These are phyloP conservation scores for Miltochrista miniata DNA, from an alignment of 2,888 invertebrate genomes.

Conservation along the genomic window DNA sequence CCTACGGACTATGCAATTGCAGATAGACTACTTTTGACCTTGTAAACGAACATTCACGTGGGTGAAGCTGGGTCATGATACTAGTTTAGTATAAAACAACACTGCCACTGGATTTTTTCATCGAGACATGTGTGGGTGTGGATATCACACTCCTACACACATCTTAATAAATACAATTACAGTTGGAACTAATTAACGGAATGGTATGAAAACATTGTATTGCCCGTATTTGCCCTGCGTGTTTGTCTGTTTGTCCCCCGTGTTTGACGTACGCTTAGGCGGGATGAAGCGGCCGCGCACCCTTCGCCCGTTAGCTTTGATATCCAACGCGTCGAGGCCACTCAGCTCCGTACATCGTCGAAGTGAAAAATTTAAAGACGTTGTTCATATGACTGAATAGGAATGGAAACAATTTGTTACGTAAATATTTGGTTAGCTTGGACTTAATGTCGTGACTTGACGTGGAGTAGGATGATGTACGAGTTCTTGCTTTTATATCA, in stretches of 20 bases:
- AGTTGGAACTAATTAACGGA: constrained; percentile 14
- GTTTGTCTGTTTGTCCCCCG: constrained; percentile 26
- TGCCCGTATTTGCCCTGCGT: neutral
- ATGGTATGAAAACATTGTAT: neutral
- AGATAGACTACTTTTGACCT: too few species aligned
- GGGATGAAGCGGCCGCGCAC: constrained; percentile 37
- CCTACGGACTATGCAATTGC: too few species aligned
- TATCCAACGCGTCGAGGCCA: too few species aligned
- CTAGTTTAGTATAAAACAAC: too few species aligned
- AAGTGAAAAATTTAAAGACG: neutral
- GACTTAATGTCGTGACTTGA: too few species aligned
- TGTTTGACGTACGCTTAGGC: constrained; percentile 41
- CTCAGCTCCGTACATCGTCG: constrained; percentile 3
- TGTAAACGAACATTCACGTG: too few species aligned
- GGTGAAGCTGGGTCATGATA: too few species aligned
- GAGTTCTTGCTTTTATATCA: too few species aligned
- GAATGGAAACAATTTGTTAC: neutral
- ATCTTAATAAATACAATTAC: neutral
- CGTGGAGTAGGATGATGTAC: too few species aligned
- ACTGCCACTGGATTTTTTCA: too few species aligned
- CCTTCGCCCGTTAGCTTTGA: too few species aligned
- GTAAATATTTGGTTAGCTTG: neutral
- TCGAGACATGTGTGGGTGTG: too few species aligned
- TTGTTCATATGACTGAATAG: neutral
- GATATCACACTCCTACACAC: neutral